These are phyloP conservation scores for Ophion costatus DNA, from an alignment of 2,888 invertebrate species.

Conservation along the genomic window DNA sequence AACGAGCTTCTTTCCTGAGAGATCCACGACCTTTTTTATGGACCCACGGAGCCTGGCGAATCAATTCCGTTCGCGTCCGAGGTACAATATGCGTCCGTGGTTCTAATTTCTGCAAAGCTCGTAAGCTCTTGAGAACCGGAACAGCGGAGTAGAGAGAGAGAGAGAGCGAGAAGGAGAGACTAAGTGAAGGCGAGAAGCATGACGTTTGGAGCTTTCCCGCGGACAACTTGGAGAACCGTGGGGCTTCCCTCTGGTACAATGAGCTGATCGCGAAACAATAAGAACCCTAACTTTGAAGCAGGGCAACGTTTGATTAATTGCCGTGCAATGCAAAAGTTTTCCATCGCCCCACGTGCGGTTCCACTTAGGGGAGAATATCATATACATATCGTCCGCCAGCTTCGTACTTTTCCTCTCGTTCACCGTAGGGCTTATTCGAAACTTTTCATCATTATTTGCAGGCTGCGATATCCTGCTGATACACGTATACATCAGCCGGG, in stretches of 20 bases:
- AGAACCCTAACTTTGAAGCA: slow-evolving; percentile 17
- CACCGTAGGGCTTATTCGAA: neutral
- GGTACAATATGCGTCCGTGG: slow-evolving; percentile 40
- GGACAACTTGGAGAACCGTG: slow-evolving; percentile 43
- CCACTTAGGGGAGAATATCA: slow-evolving; percentile 7
- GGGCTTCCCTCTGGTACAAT: slow-evolving; percentile 28
- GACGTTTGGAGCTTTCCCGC: slow-evolving; percentile 9
- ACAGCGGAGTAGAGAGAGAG: neutral
- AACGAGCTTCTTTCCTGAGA: slow-evolving; percentile 4
- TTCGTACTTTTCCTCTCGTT: neutral
- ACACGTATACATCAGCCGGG: neutral
- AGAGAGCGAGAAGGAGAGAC: neutral
- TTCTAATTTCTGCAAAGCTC: slow-evolving; percentile 57
- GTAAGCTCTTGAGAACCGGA: slow-evolving; percentile 14
- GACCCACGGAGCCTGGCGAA: neutral
- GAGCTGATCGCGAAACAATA: slow-evolving; percentile 63
- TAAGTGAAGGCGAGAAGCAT: slow-evolving; percentile 4
- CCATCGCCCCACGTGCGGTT: neutral
- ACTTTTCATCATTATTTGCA: neutral
- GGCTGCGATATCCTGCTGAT: neutral
- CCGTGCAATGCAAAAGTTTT: slow-evolving; percentile 29
- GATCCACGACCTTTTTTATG: slow-evolving; percentile 1
- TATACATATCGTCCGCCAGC: neutral
- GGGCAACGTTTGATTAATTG: slow-evolving; percentile 57
- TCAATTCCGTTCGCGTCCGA: slow-evolving; percentile 30